These are phyloP conservation scores for Heteromormyrus szaboi DNA, from an alignment of 2,797 vertebrate genomes.

Conservation along the genomic window DNA sequence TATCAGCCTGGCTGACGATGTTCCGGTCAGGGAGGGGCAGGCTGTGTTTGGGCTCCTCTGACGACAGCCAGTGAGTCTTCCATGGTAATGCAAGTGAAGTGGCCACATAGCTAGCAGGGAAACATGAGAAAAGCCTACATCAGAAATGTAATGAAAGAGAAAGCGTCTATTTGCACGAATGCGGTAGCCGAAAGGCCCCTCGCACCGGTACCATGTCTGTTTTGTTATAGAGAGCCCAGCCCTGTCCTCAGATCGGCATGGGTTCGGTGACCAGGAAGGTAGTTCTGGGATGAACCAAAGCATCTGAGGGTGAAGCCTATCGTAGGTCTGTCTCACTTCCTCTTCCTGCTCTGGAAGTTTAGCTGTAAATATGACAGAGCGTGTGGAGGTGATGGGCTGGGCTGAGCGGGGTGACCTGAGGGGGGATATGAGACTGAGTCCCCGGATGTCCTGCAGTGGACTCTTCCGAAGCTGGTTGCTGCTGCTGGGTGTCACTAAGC, in stretches of 20 bases:
- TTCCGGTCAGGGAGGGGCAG: not conserved
- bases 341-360: not conserved
- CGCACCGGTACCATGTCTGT: not conserved
- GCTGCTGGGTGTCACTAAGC: not conserved
- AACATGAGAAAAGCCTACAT: not conserved
- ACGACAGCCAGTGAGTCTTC: not conserved
- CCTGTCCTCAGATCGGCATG: not conserved
- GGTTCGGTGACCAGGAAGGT: not conserved
- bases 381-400: not conserved
- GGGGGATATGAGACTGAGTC: not conserved
- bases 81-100: not conserved
- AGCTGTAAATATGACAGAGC: not conserved
- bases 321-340: not conserved
- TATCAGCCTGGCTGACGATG: constrained; percentile 20
- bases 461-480: too few species aligned
- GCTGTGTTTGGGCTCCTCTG: not conserved
- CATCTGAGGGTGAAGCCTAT: not conserved
- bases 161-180: too few species aligned
- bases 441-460: not conserved
- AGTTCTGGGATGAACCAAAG: not conserved
- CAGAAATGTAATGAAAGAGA: not conserved
- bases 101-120: not conserved
- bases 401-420: not conserved
- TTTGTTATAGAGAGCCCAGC: not conserved
- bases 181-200: not conserved